Percentiles rank a stretch among this genome's conserved stretches.
These are phyloP conservation scores for Bruchidius siliquastri DNA, from an alignment of 2,888 invertebrate genomes.

Conservation along the genomic window DNA sequence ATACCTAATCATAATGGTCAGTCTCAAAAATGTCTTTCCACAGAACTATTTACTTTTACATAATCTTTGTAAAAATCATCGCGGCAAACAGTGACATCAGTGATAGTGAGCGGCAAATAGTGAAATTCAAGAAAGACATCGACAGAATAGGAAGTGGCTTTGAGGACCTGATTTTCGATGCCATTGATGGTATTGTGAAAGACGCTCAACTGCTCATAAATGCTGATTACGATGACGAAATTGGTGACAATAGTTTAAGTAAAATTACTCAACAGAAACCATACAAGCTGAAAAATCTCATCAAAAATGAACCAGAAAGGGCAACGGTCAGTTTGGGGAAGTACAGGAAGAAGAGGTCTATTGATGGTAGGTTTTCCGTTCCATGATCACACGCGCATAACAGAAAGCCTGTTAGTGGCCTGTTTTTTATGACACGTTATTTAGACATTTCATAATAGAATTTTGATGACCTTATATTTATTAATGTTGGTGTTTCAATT, in stretches of 20 bases:
- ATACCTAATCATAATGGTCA: not conserved
- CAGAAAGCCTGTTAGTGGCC: no score
- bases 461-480: no score
- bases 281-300: not conserved
- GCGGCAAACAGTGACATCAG: not conserved
- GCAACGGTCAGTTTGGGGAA: not conserved
- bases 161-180: slow-evolving; percentile 13
- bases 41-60: not conserved
- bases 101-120: slow-evolving; percentile 4
- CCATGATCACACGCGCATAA: no score
- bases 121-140: slow-evolving; percentile 11
- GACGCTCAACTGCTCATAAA: not conserved
- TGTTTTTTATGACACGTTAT: no score
- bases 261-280: not conserved
- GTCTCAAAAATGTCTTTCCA: slow-evolving; percentile 1
- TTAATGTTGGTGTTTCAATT: no score
- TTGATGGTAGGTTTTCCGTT: not conserved
- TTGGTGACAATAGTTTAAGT: not conserved
- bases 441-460: no score
- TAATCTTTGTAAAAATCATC: not conserved
- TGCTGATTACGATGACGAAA: not conserved
- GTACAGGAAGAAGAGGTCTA: slow-evolving; percentile 2
- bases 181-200: slow-evolving; percentile 4
- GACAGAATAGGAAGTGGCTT: slow-evolving; percentile 10
- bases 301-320: slow-evolving; percentile 1